A percentile compares a stretch with the other conserved stretches of the same genome.
phyloP scores from a whole-genome alignment of 2,888 invertebrate species.

The Tetragnatha montana region DNA sequence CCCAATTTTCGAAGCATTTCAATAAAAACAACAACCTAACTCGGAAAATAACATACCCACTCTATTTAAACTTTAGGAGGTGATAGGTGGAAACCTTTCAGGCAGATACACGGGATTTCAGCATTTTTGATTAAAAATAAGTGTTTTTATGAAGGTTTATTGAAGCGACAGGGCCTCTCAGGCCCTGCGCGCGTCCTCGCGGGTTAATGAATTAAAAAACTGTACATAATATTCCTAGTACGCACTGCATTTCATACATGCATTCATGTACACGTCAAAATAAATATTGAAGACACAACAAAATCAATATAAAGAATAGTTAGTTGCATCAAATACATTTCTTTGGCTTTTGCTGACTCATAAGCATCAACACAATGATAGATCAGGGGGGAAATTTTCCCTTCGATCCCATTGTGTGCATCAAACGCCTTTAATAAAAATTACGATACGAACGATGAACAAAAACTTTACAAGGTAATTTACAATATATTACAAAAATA shows the following conservation, averaged over 20 bases:
- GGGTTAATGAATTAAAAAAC: too few relatives aligned
- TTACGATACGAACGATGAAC: background rate
- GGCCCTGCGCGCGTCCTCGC: too few relatives aligned
- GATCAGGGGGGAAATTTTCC: background rate
- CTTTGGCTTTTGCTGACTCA: slow-evolving; percentile 41
- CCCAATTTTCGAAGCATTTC: too few relatives aligned
- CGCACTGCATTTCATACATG: slow-evolving; percentile 1
- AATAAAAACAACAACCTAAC: too few relatives aligned
- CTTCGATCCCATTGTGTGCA: background rate
- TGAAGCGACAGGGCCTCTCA: too few relatives aligned
- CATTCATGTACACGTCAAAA: slow-evolving; percentile 9
- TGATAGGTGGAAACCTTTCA: too few relatives aligned
- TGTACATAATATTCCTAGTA: too few relatives aligned
- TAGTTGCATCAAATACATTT: background rate
- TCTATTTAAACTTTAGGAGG: too few relatives aligned
- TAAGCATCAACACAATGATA: background rate
- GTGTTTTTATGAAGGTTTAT: too few relatives aligned
- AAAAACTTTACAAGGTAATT: background rate
- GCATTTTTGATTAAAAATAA: too few relatives aligned
- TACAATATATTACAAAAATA: background rate
- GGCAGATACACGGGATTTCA: too few relatives aligned
- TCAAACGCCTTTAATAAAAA: background rate
- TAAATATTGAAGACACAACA: slow-evolving; percentile 25
- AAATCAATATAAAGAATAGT: slow-evolving; percentile 16
- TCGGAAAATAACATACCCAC: too few relatives aligned